Percentiles rank a stretch among this genome's conserved stretches.
Conservation (phyloP, 2,888 invertebrate genomes). For the Diadromus collaris region DNA sequence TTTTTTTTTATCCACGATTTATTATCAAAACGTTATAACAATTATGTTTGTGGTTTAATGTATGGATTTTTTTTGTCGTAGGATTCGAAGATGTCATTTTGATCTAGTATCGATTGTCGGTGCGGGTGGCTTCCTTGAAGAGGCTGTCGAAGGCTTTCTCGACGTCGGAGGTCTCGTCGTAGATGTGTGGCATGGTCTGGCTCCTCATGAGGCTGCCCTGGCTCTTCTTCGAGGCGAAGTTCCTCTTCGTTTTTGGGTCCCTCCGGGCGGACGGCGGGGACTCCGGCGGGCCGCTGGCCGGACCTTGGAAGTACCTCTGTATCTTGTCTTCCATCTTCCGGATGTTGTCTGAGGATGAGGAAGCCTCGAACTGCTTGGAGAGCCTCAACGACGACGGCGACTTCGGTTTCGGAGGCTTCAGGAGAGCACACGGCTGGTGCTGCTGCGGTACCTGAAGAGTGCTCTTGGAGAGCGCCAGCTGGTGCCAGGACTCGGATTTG, state of each 20-base stretch:
- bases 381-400: conserved; percentile 88
- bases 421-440: conserved; percentile 77
- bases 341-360: conserved; percentile 71
- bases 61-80: conserved; percentile 8
- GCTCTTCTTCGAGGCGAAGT: conserved; percentile 43
- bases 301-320: conserved; percentile 76
- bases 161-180: conserved; percentile 89
- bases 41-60: conserved; percentile 11
- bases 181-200: conserved; percentile 86
- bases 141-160: conserved; percentile 94
- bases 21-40: conserved; percentile 48
- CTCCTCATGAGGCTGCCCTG: conserved; percentile 84
- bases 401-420: conserved; percentile 83
- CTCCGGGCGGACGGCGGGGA: conserved; percentile 32
- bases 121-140: conserved; percentile 82
- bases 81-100: conserved; percentile 2
- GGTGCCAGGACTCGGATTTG: conserved; percentile 92
- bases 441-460: conserved; percentile 74
- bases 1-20: conserved; percentile 29
- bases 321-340: conserved; percentile 78
- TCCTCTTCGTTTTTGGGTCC: conserved; percentile 47
- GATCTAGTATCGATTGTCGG: conserved; percentile 70
- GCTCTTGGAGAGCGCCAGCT: conserved; percentile 81
- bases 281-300: conserved; percentile 59
- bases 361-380: conserved; percentile 91